Evolutionary conservation across 2,113 vertebrate genomes (phyloP).

Genomic region (Hirundichthys speculiger): DNA sequence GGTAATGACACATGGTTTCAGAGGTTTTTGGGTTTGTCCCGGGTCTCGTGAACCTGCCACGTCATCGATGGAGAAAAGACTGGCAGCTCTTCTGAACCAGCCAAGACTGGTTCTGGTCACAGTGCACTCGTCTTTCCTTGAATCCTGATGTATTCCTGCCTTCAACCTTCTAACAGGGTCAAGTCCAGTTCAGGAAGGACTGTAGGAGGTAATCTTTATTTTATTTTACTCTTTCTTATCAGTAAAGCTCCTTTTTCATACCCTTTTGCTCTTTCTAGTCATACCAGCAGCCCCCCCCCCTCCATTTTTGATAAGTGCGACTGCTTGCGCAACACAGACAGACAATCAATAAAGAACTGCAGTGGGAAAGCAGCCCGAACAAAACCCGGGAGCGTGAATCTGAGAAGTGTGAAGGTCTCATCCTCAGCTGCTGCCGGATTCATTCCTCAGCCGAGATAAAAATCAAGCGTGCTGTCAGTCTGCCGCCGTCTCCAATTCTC

Average conservation of each 20-base stretch:
- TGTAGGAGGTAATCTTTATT: no score
- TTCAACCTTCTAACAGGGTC: no score
- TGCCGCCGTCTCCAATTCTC: constrained; percentile 49
- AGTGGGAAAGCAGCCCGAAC: constrained; percentile 32
- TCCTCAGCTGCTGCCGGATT: constrained; percentile 31
- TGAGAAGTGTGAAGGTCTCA: constrained; percentile 41
- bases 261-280: background rate
- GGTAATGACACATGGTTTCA: no score
- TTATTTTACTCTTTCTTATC: no score
- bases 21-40: no score
- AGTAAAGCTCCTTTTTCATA: background rate
- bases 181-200: no score
- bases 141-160: no score
- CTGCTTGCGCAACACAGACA: constrained; percentile 22
- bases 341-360: constrained; percentile 47
- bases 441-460: constrained; percentile 45
- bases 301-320: constrained; percentile 6
- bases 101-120: no score
- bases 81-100: no score
- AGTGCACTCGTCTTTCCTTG: no score
- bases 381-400: constrained; percentile 10
- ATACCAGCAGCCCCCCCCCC: background rate
- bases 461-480: constrained; percentile 27
- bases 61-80: no score
- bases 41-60: no score